Evolutionary conservation across 2,113 vertebrate genomes (phyloP).

Genomic region (Rhabdomys dilectus): DNA sequence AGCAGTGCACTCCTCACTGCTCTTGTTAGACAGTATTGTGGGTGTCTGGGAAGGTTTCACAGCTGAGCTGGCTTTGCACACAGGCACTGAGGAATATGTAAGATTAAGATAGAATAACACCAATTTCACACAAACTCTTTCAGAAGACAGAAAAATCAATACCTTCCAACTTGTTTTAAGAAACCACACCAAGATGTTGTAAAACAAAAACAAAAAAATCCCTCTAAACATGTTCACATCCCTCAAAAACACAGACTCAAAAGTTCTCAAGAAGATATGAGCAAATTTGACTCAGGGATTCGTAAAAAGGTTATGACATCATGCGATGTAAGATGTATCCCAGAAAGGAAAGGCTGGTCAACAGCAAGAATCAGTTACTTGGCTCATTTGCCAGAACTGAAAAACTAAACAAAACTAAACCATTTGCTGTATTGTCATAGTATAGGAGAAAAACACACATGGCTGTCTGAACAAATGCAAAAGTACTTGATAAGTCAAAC

Average conservation of each 20-base stretch:
- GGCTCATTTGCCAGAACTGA: neutral
- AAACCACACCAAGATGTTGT: neutral
- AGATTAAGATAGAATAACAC: neutral
- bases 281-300: neutral
- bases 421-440: neutral
- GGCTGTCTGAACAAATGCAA: neutral
- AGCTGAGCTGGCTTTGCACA: neutral
- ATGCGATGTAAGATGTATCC: neutral
- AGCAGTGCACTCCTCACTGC: neutral
- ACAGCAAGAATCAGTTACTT: neutral
- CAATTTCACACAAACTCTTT: neutral
- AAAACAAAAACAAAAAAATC: too few species aligned
- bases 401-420: neutral
- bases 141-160: neutral
- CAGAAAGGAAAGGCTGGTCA: neutral
- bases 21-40: neutral
- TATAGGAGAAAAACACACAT: neutral
- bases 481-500: neutral
- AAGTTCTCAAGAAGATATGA: neutral
- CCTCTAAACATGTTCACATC: neutral
- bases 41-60: neutral
- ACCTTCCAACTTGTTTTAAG: neutral
- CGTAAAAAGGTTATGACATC: neutral
- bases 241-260: neutral
- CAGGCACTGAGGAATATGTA: neutral